Conservation (phyloP, 2,888 invertebrate species). For the Orthosia cruda region DNA sequence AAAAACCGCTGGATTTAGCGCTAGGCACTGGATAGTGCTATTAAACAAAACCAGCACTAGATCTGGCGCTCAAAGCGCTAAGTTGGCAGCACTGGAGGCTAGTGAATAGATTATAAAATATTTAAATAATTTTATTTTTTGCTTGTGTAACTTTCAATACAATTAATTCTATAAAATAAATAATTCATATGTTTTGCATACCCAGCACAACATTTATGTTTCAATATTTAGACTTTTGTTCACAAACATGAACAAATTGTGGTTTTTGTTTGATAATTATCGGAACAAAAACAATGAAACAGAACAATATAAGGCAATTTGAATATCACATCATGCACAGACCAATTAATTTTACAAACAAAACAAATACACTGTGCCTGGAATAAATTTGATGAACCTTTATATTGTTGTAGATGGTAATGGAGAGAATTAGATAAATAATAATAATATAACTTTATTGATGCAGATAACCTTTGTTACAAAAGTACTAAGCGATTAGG, state of each 20-base stretch:
- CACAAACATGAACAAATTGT: constrained; percentile 8
- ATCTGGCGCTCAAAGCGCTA: too few relatives aligned
- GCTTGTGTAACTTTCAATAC: too few relatives aligned
- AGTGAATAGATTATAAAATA: background rate
- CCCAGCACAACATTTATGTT: background rate
- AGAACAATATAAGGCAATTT: constrained; percentile 2
- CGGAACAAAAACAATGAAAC: constrained; percentile 13
- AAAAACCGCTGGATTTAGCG: too few relatives aligned
- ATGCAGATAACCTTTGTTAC: too few relatives aligned
- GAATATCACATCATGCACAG: background rate
- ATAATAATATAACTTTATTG: too few relatives aligned
- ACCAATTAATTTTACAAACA: constrained; percentile 8
- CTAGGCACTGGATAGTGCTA: too few relatives aligned
- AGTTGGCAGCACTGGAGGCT: too few relatives aligned
- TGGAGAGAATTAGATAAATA: background rate
- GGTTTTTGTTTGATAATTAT: constrained; percentile 21
- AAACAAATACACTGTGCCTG: background rate
- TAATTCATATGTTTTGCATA: background rate
- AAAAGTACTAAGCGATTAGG: too few relatives aligned
- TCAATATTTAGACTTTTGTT: constrained; percentile 2
- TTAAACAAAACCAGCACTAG: too few relatives aligned
- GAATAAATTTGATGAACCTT: constrained; percentile 12
- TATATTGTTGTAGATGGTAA: background rate
- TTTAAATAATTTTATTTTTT: background rate
- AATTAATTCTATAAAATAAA: background rate